Conservation (phyloP, 2,888 invertebrate genomes). For the Pyrochroa serraticornis region DNA sequence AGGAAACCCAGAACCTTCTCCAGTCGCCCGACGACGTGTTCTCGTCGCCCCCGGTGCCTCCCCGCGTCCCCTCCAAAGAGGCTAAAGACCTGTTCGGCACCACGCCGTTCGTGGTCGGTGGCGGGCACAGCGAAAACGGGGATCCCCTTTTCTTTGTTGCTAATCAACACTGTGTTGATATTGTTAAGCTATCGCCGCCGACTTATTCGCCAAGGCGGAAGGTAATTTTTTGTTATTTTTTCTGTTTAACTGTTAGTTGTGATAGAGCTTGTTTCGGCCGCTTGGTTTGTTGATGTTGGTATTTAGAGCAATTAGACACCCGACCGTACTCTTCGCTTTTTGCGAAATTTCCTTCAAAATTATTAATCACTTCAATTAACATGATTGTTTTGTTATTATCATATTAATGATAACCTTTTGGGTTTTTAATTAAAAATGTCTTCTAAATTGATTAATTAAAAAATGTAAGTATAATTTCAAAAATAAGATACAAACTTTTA, state of each 20-base stretch:
- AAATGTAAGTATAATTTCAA: too few species aligned
- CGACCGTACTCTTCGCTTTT: too few species aligned
- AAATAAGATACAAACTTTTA: too few species aligned
- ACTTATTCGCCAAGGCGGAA: conserved; percentile 53
- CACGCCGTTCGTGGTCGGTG: conserved; percentile 57
- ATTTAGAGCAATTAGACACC: background rate
- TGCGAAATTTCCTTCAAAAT: too few species aligned
- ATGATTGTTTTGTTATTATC: background rate
- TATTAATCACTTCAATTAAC: background rate
- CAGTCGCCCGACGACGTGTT: conserved; percentile 56
- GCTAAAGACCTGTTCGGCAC: conserved; percentile 53
- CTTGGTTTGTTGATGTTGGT: conserved; percentile 7
- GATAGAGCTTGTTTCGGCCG: conserved; percentile 2
- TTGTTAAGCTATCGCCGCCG: conserved; percentile 59
- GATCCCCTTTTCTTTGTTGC: conserved; percentile 58
- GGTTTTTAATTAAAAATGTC: too few species aligned
- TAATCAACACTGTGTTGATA: conserved; percentile 56
- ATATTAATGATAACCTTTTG: too few species aligned
- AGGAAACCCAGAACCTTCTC: conserved; percentile 54
- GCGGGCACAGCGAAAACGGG: conserved; percentile 57
- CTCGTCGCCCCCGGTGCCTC: conserved; percentile 56
- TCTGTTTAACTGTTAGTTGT: background rate
- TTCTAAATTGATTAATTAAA: too few species aligned
- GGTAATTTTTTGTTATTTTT: conserved; percentile 45
- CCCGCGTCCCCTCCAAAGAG: conserved; percentile 54